Evolutionary conservation across 2,113 vertebrate genomes (phyloP), one percentile per base, ranked within the genome.

Genomic region (Passer domesticus): DNA sequence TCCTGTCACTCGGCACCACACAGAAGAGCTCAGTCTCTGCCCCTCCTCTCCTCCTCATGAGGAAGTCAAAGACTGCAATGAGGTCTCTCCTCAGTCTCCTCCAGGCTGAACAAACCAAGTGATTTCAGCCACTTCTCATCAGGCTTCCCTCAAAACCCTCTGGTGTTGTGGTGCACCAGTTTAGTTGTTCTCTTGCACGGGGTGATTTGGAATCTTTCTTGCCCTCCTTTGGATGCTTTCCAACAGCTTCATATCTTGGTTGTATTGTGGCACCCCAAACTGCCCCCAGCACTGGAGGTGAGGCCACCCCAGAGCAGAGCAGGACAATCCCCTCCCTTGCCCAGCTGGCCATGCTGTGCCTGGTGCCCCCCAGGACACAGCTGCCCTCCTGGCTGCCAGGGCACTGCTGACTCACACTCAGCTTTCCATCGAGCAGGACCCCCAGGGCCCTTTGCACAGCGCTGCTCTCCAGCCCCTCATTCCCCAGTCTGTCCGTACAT

Each of bases 231-330:
- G 5, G 33, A 73, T 2, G 2, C 4, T 47, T 18, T 47, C 30
- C 2, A 56, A n/a, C 2, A 10, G 19, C 2, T 75, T 5, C 7
- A 16, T 30, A 0, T 4, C 15, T 6, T 23, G 6, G 0, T 66
- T 43, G 13, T 3, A 14, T 0, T 30, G 15, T 20, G 24, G 24
- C 8, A 20, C 20, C 24, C 28, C 5, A 24, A 49, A 8, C 10
- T 30, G 15, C 8, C 50, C 63, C 43, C 43, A 49, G 50, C 15
- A 23, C 50, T n/a, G 0, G 1, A 49, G n/a, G 8, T 28, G 23
- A 56, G 43, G 43, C 24, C 0, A 0, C 28, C 30, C n/a, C 60
- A n/a, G 50, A 56, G 43, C 59, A 55, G 49, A 39, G 49, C 14
- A 0, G 43, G 43, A 49, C 70, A 49, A n/a, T 49, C 24, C 35